phyloP scores from a whole-genome alignment of 92 coral and sea anemone species.

The Muricea muricata region DNA sequence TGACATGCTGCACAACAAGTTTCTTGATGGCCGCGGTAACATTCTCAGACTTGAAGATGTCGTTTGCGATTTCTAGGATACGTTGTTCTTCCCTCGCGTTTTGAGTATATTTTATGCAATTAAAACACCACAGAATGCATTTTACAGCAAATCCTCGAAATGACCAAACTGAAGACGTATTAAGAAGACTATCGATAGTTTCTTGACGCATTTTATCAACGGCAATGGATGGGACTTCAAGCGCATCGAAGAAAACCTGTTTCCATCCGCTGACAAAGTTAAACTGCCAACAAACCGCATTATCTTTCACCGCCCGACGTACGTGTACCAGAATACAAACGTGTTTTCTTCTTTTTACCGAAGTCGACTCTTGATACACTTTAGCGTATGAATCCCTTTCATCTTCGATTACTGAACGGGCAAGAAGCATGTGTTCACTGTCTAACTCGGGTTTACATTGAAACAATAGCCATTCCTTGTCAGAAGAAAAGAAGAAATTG shows the following conservation, averaged over 20 bases:
- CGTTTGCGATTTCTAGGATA: neutral
- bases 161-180: conserved; percentile 8
- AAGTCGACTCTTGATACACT: neutral
- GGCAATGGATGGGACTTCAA: conserved; percentile 33
- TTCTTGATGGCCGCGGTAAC: conserved; percentile 20
- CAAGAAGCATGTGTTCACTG: conserved; percentile 36
- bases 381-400: conserved; percentile 64
- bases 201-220: conserved; percentile 18
- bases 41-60: conserved; percentile 18
- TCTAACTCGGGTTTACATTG: conserved; percentile 39
- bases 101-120: conserved; percentile 43
- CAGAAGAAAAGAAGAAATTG: conserved; percentile 13
- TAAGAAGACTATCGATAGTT: conserved; percentile 28
- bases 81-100: conserved; percentile 16
- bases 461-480: neutral
- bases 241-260: conserved; percentile 44
- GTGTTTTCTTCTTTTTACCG: conserved; percentile 64
- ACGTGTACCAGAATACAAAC: conserved; percentile 89
- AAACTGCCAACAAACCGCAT: conserved; percentile 83
- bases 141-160: conserved; percentile 45
- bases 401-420: conserved; percentile 45
- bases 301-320: conserved; percentile 65
- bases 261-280: conserved; percentile 88
- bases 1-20: conserved; percentile 37
- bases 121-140: conserved; percentile 48